These are phyloP conservation scores for Phyllotis vaccarum DNA, from an alignment of 2,797 vertebrate species.

Conservation along the genomic window DNA sequence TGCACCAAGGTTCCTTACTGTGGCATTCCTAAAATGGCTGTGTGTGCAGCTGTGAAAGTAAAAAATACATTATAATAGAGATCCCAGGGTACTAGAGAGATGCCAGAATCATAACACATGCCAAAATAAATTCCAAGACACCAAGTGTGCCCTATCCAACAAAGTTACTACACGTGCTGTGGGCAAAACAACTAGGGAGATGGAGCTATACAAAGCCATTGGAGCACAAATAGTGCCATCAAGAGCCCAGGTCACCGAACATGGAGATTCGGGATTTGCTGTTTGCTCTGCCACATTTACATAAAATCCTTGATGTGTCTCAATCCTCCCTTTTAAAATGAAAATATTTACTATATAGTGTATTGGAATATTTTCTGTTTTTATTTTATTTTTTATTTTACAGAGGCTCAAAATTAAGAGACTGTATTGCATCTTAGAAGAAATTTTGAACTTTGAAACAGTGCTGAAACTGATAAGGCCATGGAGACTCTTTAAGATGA, in stretches of 20 bases:
- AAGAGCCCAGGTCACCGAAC: background rate
- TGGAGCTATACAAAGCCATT: background rate
- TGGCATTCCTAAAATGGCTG: no score
- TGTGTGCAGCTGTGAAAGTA: background rate
- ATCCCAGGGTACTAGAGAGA: background rate
- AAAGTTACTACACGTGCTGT: background rate
- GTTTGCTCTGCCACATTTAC: background rate
- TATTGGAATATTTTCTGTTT: background rate
- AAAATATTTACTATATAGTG: background rate
- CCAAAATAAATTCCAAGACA: background rate
- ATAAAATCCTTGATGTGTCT: background rate
- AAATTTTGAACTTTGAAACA: background rate
- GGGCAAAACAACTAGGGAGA: background rate
- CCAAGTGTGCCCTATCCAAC: background rate
- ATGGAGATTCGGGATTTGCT: background rate
- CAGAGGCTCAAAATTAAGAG: background rate
- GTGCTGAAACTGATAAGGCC: background rate
- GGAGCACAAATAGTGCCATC: background rate
- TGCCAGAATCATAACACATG: background rate
- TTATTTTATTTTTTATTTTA: background rate
- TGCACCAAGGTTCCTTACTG: background rate
- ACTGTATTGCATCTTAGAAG: background rate
- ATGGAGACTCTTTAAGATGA: background rate
- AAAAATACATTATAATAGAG: background rate
- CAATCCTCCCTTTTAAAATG: background rate